These are phyloP conservation scores for Epinotia ramella DNA, from an alignment of 2,888 invertebrate genomes.

Conservation along the genomic window DNA sequence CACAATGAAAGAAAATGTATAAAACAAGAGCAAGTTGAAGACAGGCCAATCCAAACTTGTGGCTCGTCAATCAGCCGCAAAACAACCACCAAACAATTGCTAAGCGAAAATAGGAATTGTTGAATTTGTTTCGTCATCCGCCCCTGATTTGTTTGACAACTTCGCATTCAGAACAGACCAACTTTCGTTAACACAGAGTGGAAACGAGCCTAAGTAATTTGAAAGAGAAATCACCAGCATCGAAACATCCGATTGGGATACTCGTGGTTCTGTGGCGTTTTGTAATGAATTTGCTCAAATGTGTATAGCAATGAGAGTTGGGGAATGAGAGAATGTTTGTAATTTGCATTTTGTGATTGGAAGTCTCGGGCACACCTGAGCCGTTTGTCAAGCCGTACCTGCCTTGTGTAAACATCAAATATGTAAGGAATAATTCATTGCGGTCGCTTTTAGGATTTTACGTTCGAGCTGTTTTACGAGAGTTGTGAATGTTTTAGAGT, in stretches of 20 bases:
- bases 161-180: constrained; percentile 41
- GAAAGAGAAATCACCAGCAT: constrained; percentile 12
- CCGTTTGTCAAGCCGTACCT: constrained; percentile 58
- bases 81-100: constrained; percentile 51
- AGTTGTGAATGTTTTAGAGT: constrained; percentile 50
- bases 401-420: constrained; percentile 64
- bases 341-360: constrained; percentile 70
- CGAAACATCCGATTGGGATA: not conserved
- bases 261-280: constrained; percentile 26
- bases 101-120: constrained; percentile 54
- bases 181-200: constrained; percentile 34
- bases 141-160: constrained; percentile 55
- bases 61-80: constrained; percentile 56
- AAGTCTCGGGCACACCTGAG: constrained; percentile 62
- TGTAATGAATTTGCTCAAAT: constrained; percentile 57
- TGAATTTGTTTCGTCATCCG: constrained; percentile 59
- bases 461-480: constrained; percentile 57
- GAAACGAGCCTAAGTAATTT: constrained; percentile 45
- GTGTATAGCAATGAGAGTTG: constrained; percentile 56
- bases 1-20: constrained; percentile 43
- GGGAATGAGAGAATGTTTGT: constrained; percentile 55
- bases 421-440: constrained; percentile 62
- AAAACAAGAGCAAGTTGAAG: constrained; percentile 46
- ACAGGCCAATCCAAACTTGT: constrained; percentile 57
- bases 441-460: constrained; percentile 51